Evolutionary conservation across 2,797 vertebrate species (phyloP), one percentile per base, ranked within the genome.

Genomic region (Garrulus glandarius): DNA sequence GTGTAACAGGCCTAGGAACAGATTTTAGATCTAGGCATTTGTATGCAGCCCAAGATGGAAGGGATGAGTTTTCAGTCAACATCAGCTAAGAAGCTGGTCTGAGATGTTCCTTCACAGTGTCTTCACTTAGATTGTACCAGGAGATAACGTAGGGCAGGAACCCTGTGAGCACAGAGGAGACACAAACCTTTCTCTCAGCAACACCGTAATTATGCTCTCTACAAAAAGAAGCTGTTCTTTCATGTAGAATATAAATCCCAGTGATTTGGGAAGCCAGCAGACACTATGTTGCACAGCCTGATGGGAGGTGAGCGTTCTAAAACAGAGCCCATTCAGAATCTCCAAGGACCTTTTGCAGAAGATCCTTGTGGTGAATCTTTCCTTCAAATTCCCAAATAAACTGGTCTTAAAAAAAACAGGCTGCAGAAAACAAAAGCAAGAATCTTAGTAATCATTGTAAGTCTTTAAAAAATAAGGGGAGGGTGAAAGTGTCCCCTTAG

Each of bases 401-500:
- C 16, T 5, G 1, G 3, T 57, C 57, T 87, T 77, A 0, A 39
- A 84, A 74, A 84, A 22, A 44, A 3, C 2, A 53, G 22, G 11
- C 36, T 78, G 34, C 24, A 57, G 37, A 21, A 56, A 78, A 64
- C 21, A 63, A 70, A 47, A 39, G 3, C 9, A 55, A 85, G 5
- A 11, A 23, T 47, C 12, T 43, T 26, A 32, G 34, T 12, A 46
- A 72, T 41, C 3, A 22, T 5, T 37, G 23, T n/a, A 76, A 57
- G 11, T 20, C 27, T 76, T 79, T 23, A 44, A 79, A 72, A 79
- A 80, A 56, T 11, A 47, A n/a, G 4, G 6, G 10, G 41, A 49
- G 4, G 6, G 4, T 32, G 52, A 50, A 82, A 12, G 15, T 53
- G 12, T 36, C 22, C 32, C 1, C 0, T 43, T 55, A 50, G n/a